Conservation (phyloP, 2,797 vertebrate species). For the Eremophila alpestris region DNA sequence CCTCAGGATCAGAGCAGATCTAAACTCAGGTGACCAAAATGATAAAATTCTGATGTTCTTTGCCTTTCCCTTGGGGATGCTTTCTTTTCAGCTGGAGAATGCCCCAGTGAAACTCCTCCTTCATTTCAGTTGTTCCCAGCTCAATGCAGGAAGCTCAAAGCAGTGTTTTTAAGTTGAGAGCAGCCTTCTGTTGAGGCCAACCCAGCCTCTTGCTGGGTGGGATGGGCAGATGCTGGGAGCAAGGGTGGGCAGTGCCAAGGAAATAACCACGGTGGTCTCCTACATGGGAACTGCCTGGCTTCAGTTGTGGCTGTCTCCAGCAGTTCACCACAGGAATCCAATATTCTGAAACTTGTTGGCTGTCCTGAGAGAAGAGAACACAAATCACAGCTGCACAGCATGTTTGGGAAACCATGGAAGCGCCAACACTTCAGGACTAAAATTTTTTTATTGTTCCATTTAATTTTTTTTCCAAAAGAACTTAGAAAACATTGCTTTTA, state of each 20-base stretch:
- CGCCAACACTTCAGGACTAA: not conserved
- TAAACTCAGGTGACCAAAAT: not conserved
- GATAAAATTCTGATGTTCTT: not conserved
- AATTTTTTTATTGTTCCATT: not conserved
- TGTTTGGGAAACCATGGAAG: not conserved
- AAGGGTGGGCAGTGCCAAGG: not conserved
- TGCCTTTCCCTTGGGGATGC: not conserved
- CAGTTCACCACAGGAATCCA: not conserved
- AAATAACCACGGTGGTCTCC: accelerated
- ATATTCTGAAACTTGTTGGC: not conserved
- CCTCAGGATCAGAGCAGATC: not conserved
- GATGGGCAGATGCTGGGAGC: accelerated
- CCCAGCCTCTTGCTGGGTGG: not conserved
- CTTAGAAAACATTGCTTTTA: not conserved
- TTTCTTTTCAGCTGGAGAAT: not conserved
- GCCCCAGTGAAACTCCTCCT: not conserved
- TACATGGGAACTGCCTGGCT: accelerated
- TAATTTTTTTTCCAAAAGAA: not conserved
- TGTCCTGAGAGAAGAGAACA: not conserved
- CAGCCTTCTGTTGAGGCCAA: not conserved
- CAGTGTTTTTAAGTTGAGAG: not conserved
- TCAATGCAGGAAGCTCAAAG: not conserved
- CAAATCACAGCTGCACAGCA: not conserved
- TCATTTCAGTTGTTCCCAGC: not conserved
- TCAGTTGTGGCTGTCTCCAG: not conserved